Evolutionary conservation across 2,888 invertebrate genomes (phyloP).

Genomic region (Folsomia candida): DNA sequence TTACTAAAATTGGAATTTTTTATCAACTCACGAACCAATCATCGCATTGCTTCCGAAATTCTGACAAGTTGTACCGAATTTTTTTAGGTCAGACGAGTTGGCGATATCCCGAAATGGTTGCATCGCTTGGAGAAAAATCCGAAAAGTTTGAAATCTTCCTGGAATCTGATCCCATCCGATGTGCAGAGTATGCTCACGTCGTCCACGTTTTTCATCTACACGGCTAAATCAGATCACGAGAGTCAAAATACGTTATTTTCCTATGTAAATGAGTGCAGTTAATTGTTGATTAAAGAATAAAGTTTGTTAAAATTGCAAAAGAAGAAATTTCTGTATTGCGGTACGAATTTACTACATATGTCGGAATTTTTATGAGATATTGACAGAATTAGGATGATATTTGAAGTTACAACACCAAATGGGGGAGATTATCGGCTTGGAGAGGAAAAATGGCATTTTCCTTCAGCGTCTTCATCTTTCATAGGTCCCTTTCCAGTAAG

Average conservation of each 20-base stretch:
- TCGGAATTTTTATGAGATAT: too few relatives aligned
- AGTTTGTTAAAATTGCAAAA: too few relatives aligned
- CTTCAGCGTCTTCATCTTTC: too few relatives aligned
- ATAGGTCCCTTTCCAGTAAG: too few relatives aligned
- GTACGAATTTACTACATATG: too few relatives aligned
- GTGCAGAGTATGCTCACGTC: slow-evolving; percentile 23
- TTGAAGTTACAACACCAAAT: too few relatives aligned
- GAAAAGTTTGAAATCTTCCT: slow-evolving; percentile 15
- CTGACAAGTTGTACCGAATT: neutral
- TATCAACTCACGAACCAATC: neutral
- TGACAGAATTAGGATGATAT: too few relatives aligned
- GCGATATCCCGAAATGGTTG: slow-evolving; percentile 35
- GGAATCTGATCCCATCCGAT: slow-evolving; percentile 23
- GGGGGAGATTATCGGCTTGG: too few relatives aligned
- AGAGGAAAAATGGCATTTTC: too few relatives aligned
- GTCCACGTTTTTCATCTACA: slow-evolving; percentile 26
- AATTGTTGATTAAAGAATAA: slow-evolving; percentile 3
- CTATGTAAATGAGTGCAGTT: slow-evolving; percentile 9
- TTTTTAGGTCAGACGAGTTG: slow-evolving; percentile 28
- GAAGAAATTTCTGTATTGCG: too few relatives aligned
- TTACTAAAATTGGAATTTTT: neutral
- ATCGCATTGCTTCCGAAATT: too few relatives aligned
- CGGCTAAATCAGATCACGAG: slow-evolving; percentile 8
- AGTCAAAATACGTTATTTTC: slow-evolving; percentile 9
- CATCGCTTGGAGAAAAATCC: slow-evolving; percentile 25